Conservation (phyloP, 2,888 invertebrate species). For the Liodrosophila aerea region DNA sequence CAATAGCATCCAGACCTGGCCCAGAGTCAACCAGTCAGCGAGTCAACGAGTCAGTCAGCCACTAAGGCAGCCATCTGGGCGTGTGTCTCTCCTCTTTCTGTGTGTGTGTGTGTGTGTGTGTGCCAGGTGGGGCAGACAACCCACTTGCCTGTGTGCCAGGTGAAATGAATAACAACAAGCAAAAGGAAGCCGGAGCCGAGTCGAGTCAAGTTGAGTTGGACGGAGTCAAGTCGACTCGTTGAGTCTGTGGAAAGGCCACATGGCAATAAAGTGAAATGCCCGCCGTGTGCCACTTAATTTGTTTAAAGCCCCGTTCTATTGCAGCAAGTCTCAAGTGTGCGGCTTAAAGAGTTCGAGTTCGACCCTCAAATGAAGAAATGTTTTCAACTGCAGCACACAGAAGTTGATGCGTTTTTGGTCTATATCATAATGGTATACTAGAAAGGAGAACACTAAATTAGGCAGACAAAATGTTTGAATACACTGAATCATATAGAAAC, state of each 20-base stretch:
- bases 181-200: slow-evolving; percentile 10
- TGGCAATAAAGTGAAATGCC: slow-evolving; percentile 62
- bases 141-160: slow-evolving; percentile 21
- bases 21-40: slow-evolving; percentile 30
- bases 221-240: not conserved
- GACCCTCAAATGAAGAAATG: not conserved
- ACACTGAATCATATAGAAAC: too few species aligned
- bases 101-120: slow-evolving; percentile 8
- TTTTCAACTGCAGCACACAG: not conserved
- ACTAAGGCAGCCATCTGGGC: slow-evolving; percentile 49
- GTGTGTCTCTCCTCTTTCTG: slow-evolving; percentile 15
- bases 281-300: slow-evolving; percentile 71
- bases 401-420: too few species aligned
- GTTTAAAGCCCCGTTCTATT: slow-evolving; percentile 53
- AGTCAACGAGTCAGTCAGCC: slow-evolving; percentile 36
- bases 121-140: slow-evolving; percentile 11
- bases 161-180: slow-evolving; percentile 60
- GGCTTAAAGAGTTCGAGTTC: slow-evolving; percentile 41
- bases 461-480: too few species aligned
- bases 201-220: not conserved
- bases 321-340: slow-evolving; percentile 43
- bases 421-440: too few species aligned
- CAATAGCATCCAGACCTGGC: not conserved
- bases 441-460: too few species aligned
- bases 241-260: slow-evolving; percentile 37